phyloP scores from a whole-genome alignment of 2,113 vertebrate genomes.

The Oryzias javanicus region DNA sequence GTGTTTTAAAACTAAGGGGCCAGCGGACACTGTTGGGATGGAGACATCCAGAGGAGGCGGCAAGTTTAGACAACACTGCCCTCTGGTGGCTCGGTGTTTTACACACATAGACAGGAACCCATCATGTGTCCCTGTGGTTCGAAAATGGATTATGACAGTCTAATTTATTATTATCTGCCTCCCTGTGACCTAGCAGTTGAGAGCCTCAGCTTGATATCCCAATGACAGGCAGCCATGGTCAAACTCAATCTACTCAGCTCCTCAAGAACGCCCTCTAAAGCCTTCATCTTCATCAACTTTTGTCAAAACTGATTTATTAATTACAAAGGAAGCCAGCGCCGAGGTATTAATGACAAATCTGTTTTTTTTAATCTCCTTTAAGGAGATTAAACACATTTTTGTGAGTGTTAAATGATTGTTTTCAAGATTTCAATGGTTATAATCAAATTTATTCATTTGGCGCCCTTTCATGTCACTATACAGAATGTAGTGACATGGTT shows the following conservation, averaged over 20 bases:
- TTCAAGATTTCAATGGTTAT: conserved; percentile 12
- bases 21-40: conserved; percentile 17
- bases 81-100: conserved; percentile 44
- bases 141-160: conserved; percentile 71
- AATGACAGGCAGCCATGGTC: conserved; percentile 39
- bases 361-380: conserved; percentile 27
- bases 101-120: neutral
- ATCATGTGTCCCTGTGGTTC: conserved; percentile 15
- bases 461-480: no score
- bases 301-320: conserved; percentile 55
- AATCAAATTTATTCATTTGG: no score
- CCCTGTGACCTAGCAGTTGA: conserved; percentile 44
- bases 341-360: conserved; percentile 33
- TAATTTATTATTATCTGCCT: conserved; percentile 64
- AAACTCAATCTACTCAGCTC: conserved; percentile 45
- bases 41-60: neutral
- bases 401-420: conserved; percentile 23
- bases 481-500: no score
- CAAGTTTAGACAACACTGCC: conserved; percentile 59
- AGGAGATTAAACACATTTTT: conserved; percentile 43
- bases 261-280: neutral
- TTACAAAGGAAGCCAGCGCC: conserved; percentile 37
- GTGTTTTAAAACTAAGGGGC: conserved; percentile 9
- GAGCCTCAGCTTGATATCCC: conserved; percentile 35
- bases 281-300: conserved; percentile 14